Base-by-base conservation (phyloP, 92 coral and sea anemone genomes). In the Phenganax subtilis region DNA sequence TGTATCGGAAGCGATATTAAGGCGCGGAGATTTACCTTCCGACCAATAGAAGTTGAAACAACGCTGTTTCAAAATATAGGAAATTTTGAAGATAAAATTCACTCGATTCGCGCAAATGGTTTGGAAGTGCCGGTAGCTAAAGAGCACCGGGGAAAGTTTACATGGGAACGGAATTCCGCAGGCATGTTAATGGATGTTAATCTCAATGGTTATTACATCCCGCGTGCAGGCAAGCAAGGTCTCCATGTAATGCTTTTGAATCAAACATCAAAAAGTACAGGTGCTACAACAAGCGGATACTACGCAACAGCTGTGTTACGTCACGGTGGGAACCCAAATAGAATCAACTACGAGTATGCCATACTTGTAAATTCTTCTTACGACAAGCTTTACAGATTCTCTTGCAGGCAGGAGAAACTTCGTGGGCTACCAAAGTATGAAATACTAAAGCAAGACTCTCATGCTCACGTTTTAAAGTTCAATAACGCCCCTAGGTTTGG, bases 31-130 rank as follows among this genome's bases (percentile, higher is more conserved):
- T 71, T 52, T 12, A 78, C 17, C 12, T 62, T 8, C 16, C 53
- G n/a, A 9, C 15, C 12, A 14, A 17, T 64, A 14, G 82, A 53
- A 25, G 76, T 82, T 12, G 90, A 89, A 52, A 91, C 96, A 56
- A 91, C 96, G 25, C 75, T 91, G 30, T 91, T 91, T 71, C 97
- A 91, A 85, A 90, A 91, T 75, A 87, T 87, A 16, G 83, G 88
- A 1, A 51, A 37, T 8, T 53, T 65, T 28, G 84, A 60, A 12
- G 81, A 37, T 10, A 28, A 0, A 47, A 64, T 83, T 2, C 82
- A 69, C 11, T 65, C 61, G 8, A 84, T 90, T n/a, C 47, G 75
- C 59, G 73, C 86, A 4, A 71, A 85, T 54, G 83, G 82, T 31
- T 76, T 9, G 9, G 74, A 63, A 60, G 0, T 79, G 0, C 63